Evolutionary conservation across 2,888 invertebrate species (phyloP).

Genomic region (Caenorhabditis doughertyi): DNA sequence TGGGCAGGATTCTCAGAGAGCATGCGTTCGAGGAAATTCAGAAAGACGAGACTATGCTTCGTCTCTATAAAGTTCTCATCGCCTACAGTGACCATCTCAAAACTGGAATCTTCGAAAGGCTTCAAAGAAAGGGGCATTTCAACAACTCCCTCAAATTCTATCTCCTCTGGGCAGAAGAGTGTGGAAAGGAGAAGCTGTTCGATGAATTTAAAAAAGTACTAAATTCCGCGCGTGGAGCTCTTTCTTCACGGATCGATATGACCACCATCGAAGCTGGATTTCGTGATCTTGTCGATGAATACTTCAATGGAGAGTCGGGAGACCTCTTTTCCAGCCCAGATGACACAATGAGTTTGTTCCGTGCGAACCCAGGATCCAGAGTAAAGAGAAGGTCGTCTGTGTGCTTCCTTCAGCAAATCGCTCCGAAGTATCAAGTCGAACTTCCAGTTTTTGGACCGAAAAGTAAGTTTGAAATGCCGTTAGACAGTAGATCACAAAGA

Average conservation of each 20-base stretch:
- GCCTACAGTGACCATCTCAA: constrained; percentile 66
- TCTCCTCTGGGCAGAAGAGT: constrained; percentile 68
- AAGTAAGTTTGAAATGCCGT: constrained; percentile 48
- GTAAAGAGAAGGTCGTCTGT: constrained; percentile 52
- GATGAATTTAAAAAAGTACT: constrained; percentile 39
- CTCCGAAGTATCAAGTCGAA: constrained; percentile 12
- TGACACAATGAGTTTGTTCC: constrained; percentile 50
- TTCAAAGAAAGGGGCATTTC: constrained; percentile 67
- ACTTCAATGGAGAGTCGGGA: constrained; percentile 29
- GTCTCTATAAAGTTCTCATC: constrained; percentile 66
- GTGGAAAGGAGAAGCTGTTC: constrained; percentile 49
- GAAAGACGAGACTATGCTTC: constrained; percentile 40
- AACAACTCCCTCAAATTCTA: constrained; percentile 64
- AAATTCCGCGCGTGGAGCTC: constrained; percentile 23
- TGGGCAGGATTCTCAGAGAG: constrained; percentile 10
- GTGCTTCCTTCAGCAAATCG: constrained; percentile 26
- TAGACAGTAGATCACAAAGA: too few species aligned
- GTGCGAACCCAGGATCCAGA: background rate
- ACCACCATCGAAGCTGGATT: constrained; percentile 42
- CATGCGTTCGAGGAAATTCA: constrained; percentile 18
- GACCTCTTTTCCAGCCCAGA: constrained; percentile 47
- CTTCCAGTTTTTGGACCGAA: constrained; percentile 39
- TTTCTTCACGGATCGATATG: background rate
- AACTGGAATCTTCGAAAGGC: constrained; percentile 67
- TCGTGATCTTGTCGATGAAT: constrained; percentile 57